Conservation (phyloP, 2,113 vertebrate genomes). For the Ceyx cyanopectus region DNA sequence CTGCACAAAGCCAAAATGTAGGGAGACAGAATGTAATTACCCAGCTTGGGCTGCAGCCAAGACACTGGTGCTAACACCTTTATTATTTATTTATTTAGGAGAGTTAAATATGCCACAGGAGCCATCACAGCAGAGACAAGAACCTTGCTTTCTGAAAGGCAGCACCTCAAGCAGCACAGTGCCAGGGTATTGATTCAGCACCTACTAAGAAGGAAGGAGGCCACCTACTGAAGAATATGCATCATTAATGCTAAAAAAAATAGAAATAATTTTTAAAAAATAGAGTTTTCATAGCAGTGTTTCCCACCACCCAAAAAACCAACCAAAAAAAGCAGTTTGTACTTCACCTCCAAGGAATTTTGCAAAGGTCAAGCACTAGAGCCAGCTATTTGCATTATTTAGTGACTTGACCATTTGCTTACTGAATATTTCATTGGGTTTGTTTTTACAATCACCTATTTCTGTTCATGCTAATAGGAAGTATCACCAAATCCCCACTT, state of each 20-base stretch:
- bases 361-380: slow-evolving; percentile 1
- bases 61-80: not conserved
- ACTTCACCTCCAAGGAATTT: slow-evolving; percentile 14
- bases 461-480: not conserved
- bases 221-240: slow-evolving; percentile 31
- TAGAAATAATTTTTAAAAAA: no score
- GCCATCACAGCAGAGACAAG: not conserved
- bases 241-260: slow-evolving; percentile 24
- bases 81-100: not conserved
- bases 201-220: not conserved
- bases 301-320: not conserved
- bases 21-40: slow-evolving; percentile 42
- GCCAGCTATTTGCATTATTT: slow-evolving; percentile 24
- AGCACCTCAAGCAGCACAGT: not conserved
- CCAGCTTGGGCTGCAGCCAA: not conserved
- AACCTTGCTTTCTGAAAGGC: not conserved
- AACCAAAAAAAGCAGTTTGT: not conserved
- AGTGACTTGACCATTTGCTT: slow-evolving; percentile 23
- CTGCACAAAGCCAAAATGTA: slow-evolving; percentile 25
- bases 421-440: slow-evolving; percentile 37
- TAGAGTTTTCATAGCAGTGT: not conserved
- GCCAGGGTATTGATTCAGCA: not conserved
- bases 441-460: slow-evolving; percentile 30
- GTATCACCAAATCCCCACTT: not conserved
- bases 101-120: not conserved